phyloP scores from a whole-genome alignment of 2,888 invertebrate genomes.

The Saturnia pavonia region DNA sequence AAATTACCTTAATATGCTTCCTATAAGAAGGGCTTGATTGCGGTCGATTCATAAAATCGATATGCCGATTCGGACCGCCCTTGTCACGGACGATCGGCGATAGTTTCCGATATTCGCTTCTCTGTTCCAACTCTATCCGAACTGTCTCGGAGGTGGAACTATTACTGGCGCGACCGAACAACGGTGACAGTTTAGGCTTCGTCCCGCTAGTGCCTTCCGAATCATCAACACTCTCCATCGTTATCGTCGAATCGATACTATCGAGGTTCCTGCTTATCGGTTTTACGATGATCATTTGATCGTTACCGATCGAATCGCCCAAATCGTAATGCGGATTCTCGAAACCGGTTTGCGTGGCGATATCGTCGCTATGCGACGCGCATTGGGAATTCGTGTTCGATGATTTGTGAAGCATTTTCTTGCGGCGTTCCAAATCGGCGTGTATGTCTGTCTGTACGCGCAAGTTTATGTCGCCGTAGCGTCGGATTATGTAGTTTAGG shows the following conservation, averaged over 20 bases:
- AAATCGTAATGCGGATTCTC: conserved; percentile 71
- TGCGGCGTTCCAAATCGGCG: conserved; percentile 78
- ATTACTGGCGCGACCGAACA: conserved; percentile 64
- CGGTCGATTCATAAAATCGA: conserved; percentile 68
- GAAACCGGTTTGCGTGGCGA: conserved; percentile 71
- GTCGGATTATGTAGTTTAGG: conserved; percentile 84
- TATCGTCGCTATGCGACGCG: conserved; percentile 67
- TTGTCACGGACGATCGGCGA: conserved; percentile 67
- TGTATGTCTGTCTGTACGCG: conserved; percentile 84
- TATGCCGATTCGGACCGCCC: conserved; percentile 54
- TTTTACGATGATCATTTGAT: conserved; percentile 67
- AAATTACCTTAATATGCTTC: conserved; percentile 54
- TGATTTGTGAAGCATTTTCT: conserved; percentile 60
- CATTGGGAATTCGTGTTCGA: conserved; percentile 59
- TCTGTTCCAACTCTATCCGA: conserved; percentile 68
- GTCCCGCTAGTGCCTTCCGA: conserved; percentile 51
- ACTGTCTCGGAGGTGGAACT: conserved; percentile 52
- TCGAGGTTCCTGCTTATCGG: conserved; percentile 53
- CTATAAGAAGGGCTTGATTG: conserved; percentile 70
- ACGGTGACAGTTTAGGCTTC: conserved; percentile 70
- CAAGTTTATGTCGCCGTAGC: conserved; percentile 84
- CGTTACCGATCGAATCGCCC: conserved; percentile 39
- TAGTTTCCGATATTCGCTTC: conserved; percentile 67
- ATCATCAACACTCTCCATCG: conserved; percentile 66
- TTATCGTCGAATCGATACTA: conserved; percentile 69